These are phyloP conservation scores for Phaonia tiefii DNA, from an alignment of 2,888 invertebrate genomes.

Conservation along the genomic window DNA sequence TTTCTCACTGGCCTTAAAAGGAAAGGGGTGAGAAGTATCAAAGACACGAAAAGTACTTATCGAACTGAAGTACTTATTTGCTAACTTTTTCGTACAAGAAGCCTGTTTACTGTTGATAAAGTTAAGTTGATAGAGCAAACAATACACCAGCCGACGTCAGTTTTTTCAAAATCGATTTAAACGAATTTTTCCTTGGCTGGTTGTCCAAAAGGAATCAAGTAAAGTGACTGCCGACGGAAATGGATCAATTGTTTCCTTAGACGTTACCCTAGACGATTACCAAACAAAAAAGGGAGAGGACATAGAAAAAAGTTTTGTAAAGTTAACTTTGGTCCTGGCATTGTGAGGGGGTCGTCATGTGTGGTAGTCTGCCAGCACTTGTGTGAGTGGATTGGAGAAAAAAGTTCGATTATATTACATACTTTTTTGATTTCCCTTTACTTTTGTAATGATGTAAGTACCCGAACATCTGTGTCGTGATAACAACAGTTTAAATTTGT, in stretches of 20 bases:
- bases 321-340: no score
- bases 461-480: slow-evolving; percentile 50
- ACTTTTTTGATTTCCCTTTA: slow-evolving; percentile 35
- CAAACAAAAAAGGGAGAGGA: background rate
- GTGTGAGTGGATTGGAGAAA: background rate
- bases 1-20: no score
- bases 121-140: slow-evolving; percentile 59
- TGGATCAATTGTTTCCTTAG: background rate
- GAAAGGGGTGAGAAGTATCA: background rate
- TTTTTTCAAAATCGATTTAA: slow-evolving; percentile 54
- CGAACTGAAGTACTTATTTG: slow-evolving; percentile 14
- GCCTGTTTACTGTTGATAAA: slow-evolving; percentile 51
- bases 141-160: slow-evolving; percentile 39
- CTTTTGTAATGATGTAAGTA: slow-evolving; percentile 27
- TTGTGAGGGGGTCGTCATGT: no score
- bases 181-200: slow-evolving; percentile 33
- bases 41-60: background rate
- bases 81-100: slow-evolving; percentile 27
- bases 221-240: background rate
- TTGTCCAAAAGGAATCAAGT: background rate
- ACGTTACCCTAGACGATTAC: slow-evolving; percentile 28
- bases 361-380: background rate
- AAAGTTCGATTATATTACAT: background rate
- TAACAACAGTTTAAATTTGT: slow-evolving; percentile 51
- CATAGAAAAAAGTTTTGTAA: no score